Base-by-base conservation (phyloP, 2,888 invertebrate genomes). In the Slavum lentiscoides region DNA sequence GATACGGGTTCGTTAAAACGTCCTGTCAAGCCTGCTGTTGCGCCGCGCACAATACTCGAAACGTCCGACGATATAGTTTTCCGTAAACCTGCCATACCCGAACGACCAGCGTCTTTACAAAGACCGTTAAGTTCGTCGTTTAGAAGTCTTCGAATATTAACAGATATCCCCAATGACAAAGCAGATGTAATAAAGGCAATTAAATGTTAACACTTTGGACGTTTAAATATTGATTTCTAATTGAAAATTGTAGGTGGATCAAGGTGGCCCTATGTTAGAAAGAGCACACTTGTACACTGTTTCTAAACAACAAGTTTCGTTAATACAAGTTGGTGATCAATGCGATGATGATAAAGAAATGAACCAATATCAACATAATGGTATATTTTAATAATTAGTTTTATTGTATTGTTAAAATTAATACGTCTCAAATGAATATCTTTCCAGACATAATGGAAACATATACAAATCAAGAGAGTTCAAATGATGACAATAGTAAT, bases 1-100 rank as follows among this genome's bases (percentile, higher is more conserved):
- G 80, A 80, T 64, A 64, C 64, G 23, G 55, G 64, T 64, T 80
- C 80, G 23, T 80, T 80, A n/a, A 80, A 87, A 55, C 85, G 86
- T 37, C 86, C 87, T 73, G 86, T 86, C 83, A 88, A 88, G 84
- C 89, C 86, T 82, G 87, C 87, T 82, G 89, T 90, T 19, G 90
- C 91, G 64, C 91, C 91, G 23, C 85, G 89, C 84, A 87, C 86
- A 82, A 83, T 83, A 76, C 83, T 81, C 77, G 83, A 69, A 81
- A 83, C 68, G 70, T 66, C 68, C 62, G 83, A 82, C 58, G 86
- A 83, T 37, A 74, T 74, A 68, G 82, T 66, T 82, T 74, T 84
- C 82, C 76, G 90, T 85, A 94, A 94, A 87, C 94, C 94, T 9
- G 92, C 92, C 74, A 90, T 94, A 84, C 94, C 94, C 73, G 93